Conservation (phyloP, 2,888 invertebrate species). For the Plagodis dolabraria region DNA sequence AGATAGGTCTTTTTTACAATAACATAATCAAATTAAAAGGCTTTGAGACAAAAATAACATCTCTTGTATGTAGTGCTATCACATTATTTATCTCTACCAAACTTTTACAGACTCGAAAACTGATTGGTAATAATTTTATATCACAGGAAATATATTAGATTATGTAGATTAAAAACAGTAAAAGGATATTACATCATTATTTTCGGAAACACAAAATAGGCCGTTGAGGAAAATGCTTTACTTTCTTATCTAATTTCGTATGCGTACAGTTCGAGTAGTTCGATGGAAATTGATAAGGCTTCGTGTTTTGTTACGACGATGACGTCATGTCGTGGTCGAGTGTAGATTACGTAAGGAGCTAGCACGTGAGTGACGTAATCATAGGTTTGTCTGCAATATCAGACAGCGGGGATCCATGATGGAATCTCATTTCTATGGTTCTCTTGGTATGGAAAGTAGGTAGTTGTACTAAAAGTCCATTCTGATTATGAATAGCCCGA, state of each 20-base stretch:
- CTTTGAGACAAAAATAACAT: too few species aligned
- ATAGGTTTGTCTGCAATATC: constrained; percentile 15
- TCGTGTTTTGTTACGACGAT: constrained; percentile 10
- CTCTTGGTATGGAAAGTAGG: too few species aligned
- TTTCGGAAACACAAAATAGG: constrained; percentile 11
- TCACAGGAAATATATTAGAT: not conserved
- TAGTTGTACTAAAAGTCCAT: too few species aligned
- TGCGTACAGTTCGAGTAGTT: constrained; percentile 9
- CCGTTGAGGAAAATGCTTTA: constrained; percentile 17
- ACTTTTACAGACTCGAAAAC: too few species aligned
- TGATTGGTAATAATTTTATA: not conserved
- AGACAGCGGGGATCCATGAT: constrained; percentile 18
- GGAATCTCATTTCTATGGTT: not conserved
- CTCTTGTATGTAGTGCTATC: too few species aligned
- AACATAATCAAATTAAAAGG: too few species aligned
- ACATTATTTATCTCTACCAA: too few species aligned
- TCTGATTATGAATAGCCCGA: too few species aligned
- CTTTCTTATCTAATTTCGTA: constrained; percentile 13
- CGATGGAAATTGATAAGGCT: constrained; percentile 22
- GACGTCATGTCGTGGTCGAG: constrained; percentile 5
- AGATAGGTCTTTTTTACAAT: too few species aligned
- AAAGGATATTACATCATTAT: constrained; percentile 23
- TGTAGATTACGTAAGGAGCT: constrained; percentile 4
- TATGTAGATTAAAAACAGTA: not conserved
- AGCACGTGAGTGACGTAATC: constrained; percentile 18